Conservation (phyloP, 2,113 vertebrate genomes). For the Ictidomys tridecemlineatus region DNA sequence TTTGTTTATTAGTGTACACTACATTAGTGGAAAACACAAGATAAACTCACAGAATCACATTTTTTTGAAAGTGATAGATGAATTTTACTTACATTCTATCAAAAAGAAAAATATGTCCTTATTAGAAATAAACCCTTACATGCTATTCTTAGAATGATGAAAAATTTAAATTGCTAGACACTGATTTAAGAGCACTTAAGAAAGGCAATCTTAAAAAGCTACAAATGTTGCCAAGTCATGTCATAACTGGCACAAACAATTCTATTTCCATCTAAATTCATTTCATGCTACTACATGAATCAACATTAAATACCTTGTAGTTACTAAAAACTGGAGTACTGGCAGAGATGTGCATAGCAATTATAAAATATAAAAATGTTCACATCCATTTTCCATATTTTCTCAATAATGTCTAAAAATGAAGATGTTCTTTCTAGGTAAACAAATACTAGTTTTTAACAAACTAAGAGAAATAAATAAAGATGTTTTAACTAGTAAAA, state of each 20-base stretch:
- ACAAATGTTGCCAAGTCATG: slow-evolving; percentile 72
- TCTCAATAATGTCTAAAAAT: slow-evolving; percentile 42
- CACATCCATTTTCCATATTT: slow-evolving; percentile 37
- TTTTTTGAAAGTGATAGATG: slow-evolving; percentile 23
- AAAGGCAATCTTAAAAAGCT: slow-evolving; percentile 66
- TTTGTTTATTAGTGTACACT: slow-evolving; percentile 18
- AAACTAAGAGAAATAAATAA: slow-evolving; percentile 42
- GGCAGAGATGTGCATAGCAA: slow-evolving; percentile 27
- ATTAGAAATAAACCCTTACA: slow-evolving; percentile 54
- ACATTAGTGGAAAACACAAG: slow-evolving; percentile 57
- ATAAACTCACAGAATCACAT: slow-evolving; percentile 24
- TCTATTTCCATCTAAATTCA: slow-evolving; percentile 62
- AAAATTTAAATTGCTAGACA: slow-evolving; percentile 57
- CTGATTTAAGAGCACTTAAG: slow-evolving; percentile 55
- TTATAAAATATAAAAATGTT: slow-evolving; percentile 46
- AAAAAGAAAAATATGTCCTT: slow-evolving; percentile 54
- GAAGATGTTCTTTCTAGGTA: slow-evolving; percentile 44
- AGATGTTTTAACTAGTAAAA: neutral
- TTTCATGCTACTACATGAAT: slow-evolving; percentile 71
- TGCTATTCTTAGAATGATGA: slow-evolving; percentile 62
- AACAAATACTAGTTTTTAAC: slow-evolving; percentile 9
- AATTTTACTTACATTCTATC: slow-evolving; percentile 55
- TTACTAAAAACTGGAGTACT: slow-evolving; percentile 65
- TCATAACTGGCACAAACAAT: slow-evolving; percentile 71
- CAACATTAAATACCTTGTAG: slow-evolving; percentile 67